Conservation (phyloP, 2,888 invertebrate genomes). For the Serrognathus titanus region DNA sequence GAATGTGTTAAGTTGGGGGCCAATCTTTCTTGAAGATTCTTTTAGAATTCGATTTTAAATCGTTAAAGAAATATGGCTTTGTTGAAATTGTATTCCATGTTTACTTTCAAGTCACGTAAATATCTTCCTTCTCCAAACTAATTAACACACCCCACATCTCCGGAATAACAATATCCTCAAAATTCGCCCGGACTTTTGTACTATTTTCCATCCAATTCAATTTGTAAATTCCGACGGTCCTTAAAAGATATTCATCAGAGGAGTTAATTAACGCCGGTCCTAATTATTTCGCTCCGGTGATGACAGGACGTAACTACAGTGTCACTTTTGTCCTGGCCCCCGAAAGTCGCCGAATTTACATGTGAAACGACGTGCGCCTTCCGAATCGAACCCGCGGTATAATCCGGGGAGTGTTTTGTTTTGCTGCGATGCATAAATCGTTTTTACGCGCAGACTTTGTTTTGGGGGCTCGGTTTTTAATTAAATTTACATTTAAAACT, state of each 20-base stretch:
- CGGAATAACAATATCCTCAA: neutral
- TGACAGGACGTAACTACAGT: neutral
- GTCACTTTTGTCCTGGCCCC: neutral
- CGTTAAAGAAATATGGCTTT: too few species aligned
- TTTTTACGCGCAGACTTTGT: neutral
- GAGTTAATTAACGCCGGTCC: neutral
- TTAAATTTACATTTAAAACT: constrained; percentile 1
- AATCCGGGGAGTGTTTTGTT: neutral
- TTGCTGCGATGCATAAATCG: neutral
- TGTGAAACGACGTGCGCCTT: neutral
- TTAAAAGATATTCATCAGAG: constrained; percentile 1
- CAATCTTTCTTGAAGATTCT: too few species aligned
- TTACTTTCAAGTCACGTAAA: too few species aligned
- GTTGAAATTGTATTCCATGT: too few species aligned
- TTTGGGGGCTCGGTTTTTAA: neutral
- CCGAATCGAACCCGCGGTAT: neutral
- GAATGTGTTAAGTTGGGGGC: too few species aligned
- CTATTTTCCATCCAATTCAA: neutral
- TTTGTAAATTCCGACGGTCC: constrained; percentile 1
- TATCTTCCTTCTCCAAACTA: too few species aligned
- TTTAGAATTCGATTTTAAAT: too few species aligned
- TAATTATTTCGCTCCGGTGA: neutral
- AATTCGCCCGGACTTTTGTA: neutral
- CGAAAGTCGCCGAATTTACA: neutral
- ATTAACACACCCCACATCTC: too few species aligned